Evolutionary conservation across 1,140 invertebrate genomes (phyloP), one percentile per base, ranked within the genome.

Genomic region (Kradibia gibbosae): DNA sequence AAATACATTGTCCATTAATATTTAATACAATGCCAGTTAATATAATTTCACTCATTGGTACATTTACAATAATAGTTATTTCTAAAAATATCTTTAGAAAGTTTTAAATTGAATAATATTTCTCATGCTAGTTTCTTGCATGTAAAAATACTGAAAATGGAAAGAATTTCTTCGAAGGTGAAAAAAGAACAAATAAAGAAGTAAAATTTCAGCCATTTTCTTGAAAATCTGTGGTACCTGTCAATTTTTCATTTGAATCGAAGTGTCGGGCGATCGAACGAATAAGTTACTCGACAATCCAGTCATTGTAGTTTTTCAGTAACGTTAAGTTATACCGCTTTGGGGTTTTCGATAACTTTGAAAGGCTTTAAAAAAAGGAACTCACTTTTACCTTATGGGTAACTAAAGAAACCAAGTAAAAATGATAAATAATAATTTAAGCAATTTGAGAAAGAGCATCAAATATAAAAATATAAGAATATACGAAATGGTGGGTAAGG

Each of bases 301-400:
- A 10, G 22, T 28, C 60, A 70, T 48, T 75, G 79, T 42, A 81
- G 67, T 81, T 73, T 80, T 73, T 50, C 42, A 34, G 78, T 79
- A 42, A 22, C 17, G 17, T 31, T 36, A 22, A 28, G 55, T 62
- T 65, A 20, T 36, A 55, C 50, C 48, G 25, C 70, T 42, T n/a
- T 72, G n/a, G 42, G 25, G 8, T 72, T n/a, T 39, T 25, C 36
- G 20, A 25, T 15, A 17, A n/a, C 31, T 62, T 62, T 15, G 20
- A 62, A 62, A 62, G n/a, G 1, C 25, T 11, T 60, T 3, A 5
- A 67, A 67, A 67, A 36, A 39, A 67, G 25, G 31, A 5, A 31
- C 25, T 8, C 10, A 10, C 13, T 31, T n/a, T n/a, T n/a, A n/a
- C n/a, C n/a, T n/a, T n/a, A n/a, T n/a, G n/a, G n/a, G n/a, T n/a